Evolutionary conservation across 2,797 vertebrate genomes (phyloP), one percentile per base, ranked within the genome.

Genomic region (Trachurus trachurus): DNA sequence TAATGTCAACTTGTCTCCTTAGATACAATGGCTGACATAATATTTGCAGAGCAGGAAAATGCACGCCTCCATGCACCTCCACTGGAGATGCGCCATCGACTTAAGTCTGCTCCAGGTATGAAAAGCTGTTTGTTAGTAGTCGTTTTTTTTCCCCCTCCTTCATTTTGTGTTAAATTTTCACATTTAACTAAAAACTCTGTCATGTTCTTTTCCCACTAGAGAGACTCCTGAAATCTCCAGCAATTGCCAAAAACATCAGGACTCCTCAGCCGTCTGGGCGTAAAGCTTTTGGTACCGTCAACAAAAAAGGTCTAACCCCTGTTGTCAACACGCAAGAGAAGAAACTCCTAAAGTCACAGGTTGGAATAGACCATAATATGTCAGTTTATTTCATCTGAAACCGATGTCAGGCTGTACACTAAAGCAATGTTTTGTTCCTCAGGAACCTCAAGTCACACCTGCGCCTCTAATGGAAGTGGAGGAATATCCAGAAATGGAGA

Each of bases 401-500:
- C 2, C 37, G 31, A 37, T 45, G 2, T 39, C 5, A 7, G 31
- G 0, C 5, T 66, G 1, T 29, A 11, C 44, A 44, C 0, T n/a
- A 29, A 57, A 4, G 0, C 10, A 39, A 10, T 52, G 7, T 49
- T 59, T 17, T 71, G 0, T 44, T 42, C 19, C 9, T 19, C 64
- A 94, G 92, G 93, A 92, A 82, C 76, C 76, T 0, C 89, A 84
- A 83, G 79, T 84, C 15, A 87, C 84, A 44, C 40, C 9, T 34
- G 60, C 52, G 45, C 5, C 68, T 61, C 85, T 67, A 1, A 26
- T 34, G 19, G 83, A 92, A 61, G 62, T 54, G 34, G 93, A 92
- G 31, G 87, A 93, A 71, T 93, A 92, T 67, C 93, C 91, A 73
- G 92, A 93, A 66, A 88, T 92, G 57, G 94, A 95, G 58, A 87